Base-by-base conservation (phyloP, 2,888 invertebrate genomes). In the Apotomis turbidana region DNA sequence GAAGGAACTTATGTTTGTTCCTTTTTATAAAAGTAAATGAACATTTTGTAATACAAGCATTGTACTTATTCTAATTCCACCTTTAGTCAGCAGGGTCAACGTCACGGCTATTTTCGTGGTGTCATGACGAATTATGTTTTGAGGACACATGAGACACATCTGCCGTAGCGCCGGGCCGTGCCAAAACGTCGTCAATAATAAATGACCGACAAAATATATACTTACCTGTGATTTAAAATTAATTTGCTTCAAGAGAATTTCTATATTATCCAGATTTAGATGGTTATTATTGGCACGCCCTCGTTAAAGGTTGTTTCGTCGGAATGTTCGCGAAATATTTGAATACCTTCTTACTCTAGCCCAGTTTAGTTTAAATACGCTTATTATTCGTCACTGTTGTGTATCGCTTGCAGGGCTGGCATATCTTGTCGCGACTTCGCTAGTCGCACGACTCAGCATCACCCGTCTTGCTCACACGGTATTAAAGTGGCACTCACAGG, bases 131-230 rank as follows among this genome's bases (percentile, higher is more conserved):
- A 73, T 69, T 44, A 64, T 66, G 69, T 70, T 73, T 66, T 73
- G 72, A 68, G 72, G 72, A 52, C 72, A 57, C 72, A 63, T 72
- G 63, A 68, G 72, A 52, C 72, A 57, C 72, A 63, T 72, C 68
- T 72, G 68, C 62, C 68, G 58, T 46, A 38, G 52, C 59, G 63
- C 52, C 36, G 62, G 52, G 27, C 52, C 52, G 72, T 72, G 72
- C 72, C 72, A 72, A 68, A 63, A 68, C 55, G 15, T 55, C 38
- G 46, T 38, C 38, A 27, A 55, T 70, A 73, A 68, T 71, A 44
- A 41, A 63, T 61, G 60, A 59, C 55, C 49, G 54, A 59, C 55
- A 54, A 55, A 69, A 69, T 66, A 55, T 66, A 41, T 41, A 55
- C 15, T 38, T 64, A 68, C 51, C 59, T 60, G 66, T 15, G 66